Conservation (phyloP, 2,888 invertebrate genomes). For the Cantharis nigra region DNA sequence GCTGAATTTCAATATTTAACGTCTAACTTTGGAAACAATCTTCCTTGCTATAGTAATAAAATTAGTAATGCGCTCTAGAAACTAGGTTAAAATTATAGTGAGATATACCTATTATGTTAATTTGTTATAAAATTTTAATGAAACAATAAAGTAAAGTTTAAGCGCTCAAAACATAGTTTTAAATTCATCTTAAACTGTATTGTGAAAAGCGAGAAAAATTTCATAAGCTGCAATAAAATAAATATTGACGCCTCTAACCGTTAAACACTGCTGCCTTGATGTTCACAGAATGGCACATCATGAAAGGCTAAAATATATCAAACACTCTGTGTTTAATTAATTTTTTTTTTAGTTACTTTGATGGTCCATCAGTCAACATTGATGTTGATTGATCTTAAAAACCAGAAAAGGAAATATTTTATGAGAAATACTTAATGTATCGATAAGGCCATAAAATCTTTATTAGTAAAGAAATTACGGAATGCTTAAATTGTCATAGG, state of each 20-base stretch:
- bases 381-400: background rate
- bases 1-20: background rate
- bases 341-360: background rate
- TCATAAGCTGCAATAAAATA: background rate
- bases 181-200: background rate
- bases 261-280: background rate
- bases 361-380: background rate
- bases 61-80: background rate
- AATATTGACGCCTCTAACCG: background rate
- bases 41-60: background rate
- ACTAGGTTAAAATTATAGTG: background rate
- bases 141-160: background rate
- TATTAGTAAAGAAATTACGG: background rate
- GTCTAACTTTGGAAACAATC: background rate
- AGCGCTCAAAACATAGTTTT: background rate
- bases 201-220: background rate
- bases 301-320: too few relatives aligned
- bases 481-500: background rate
- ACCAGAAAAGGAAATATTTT: background rate
- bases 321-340: background rate
- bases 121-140: background rate
- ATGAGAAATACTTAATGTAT: background rate
- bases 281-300: background rate
- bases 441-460: background rate
- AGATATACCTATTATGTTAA: background rate